These are phyloP conservation scores for Sphecodes monilicornis DNA, from an alignment of 2,888 invertebrate genomes.

Conservation along the genomic window DNA sequence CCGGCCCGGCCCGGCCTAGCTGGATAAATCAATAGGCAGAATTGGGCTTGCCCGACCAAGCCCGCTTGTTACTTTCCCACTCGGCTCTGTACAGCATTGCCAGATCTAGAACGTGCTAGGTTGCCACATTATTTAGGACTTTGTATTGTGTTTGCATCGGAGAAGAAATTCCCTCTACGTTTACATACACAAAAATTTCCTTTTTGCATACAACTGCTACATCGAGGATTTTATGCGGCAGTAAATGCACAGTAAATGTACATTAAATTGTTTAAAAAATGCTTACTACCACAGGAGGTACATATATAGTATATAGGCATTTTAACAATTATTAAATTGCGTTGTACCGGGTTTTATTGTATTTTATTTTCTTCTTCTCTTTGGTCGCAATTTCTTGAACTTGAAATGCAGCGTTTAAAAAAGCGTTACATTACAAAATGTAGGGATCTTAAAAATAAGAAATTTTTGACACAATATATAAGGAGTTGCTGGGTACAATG, in stretches of 20 bases:
- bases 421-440: not conserved
- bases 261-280: too few relatives aligned
- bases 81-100: not conserved
- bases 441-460: too few relatives aligned
- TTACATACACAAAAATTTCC: not conserved
- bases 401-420: too few relatives aligned
- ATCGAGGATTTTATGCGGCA: too few relatives aligned
- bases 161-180: not conserved
- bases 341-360: too few relatives aligned
- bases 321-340: too few relatives aligned
- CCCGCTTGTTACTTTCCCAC: conserved; percentile 4
- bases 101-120: not conserved
- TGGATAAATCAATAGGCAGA: conserved; percentile 9
- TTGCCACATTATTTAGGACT: not conserved
- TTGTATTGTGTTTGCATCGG: not conserved
- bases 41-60: conserved; percentile 10
- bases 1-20: conserved; percentile 1
- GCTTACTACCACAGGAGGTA: too few relatives aligned
- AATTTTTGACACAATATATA: too few relatives aligned
- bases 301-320: too few relatives aligned
- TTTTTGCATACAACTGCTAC: not conserved
- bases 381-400: not conserved
- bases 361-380: not conserved
- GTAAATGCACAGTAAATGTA: too few relatives aligned
- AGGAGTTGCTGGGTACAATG: too few relatives aligned